phyloP scores from a whole-genome alignment of 2,113 vertebrate species.

The Ailuropoda melanoleuca region DNA sequence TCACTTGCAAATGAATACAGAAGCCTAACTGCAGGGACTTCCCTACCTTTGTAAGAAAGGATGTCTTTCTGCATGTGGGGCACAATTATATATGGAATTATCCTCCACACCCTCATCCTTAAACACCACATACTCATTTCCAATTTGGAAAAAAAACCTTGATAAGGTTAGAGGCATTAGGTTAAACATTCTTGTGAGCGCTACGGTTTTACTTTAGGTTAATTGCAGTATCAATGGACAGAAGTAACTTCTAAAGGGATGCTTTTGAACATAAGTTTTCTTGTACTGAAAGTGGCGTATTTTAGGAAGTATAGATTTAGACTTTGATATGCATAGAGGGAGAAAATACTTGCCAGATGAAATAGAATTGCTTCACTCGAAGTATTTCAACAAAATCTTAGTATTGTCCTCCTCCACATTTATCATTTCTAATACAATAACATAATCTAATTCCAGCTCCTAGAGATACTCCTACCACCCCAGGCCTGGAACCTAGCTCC shows the following conservation, averaged over 20 bases:
- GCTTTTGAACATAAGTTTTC: not conserved
- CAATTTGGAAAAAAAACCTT: not conserved
- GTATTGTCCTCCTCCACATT: not conserved
- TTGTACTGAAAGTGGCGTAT: not conserved
- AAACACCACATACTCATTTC: slow-evolving; percentile 29
- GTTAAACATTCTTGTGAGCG: not conserved
- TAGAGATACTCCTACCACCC: not conserved
- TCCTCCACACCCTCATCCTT: not conserved
- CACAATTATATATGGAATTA: slow-evolving; percentile 27
- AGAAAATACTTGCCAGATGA: not conserved
- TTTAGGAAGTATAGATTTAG: not conserved
- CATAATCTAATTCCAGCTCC: not conserved
- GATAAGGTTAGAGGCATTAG: not conserved
- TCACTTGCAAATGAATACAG: slow-evolving; percentile 67
- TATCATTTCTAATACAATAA: slow-evolving; percentile 24
- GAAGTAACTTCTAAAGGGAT: slow-evolving; percentile 8
- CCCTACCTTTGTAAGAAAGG: slow-evolving; percentile 5
- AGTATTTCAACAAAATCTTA: not conserved
- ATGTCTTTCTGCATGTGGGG: not conserved
- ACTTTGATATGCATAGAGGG: not conserved
- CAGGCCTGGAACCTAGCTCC: not conserved
- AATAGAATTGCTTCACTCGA: not conserved
- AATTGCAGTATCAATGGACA: not conserved
- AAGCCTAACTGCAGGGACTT: slow-evolving; percentile 58
- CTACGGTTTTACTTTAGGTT: not conserved